These are phyloP conservation scores for Lepus timidus DNA, from an alignment of 2,113 vertebrate species.

Conservation along the genomic window DNA sequence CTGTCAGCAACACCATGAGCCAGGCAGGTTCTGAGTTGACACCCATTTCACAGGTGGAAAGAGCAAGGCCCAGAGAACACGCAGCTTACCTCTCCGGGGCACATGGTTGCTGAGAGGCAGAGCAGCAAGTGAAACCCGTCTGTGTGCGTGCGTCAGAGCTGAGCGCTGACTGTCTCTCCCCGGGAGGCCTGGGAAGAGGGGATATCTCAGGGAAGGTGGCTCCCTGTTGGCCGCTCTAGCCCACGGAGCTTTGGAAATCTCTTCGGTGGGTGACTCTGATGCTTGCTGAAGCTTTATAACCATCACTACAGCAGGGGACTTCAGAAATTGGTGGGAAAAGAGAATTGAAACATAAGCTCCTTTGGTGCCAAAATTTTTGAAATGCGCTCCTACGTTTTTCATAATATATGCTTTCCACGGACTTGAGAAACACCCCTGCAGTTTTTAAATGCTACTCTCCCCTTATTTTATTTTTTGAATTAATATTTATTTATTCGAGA, in stretches of 20 bases:
- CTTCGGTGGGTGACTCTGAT: rapidly evolving
- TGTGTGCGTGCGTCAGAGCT: neutral
- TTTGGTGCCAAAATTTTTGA: neutral
- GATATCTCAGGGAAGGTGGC: no score
- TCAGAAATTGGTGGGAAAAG: no score
- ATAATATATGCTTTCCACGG: no score
- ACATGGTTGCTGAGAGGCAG: neutral
- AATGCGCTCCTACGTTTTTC: no score
- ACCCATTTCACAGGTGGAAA: neutral
- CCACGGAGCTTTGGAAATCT: neutral
- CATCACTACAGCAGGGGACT: no score
- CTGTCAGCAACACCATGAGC: neutral
- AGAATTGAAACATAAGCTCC: neutral
- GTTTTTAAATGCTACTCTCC: no score
- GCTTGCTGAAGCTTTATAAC: neutral
- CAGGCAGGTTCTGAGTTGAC: neutral
- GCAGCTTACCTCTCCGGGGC: neutral
- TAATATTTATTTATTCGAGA: no score
- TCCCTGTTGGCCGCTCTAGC: neutral
- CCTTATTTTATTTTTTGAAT: no score
- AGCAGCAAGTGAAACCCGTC: neutral
- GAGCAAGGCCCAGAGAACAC: rapidly evolving
- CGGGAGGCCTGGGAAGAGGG: neutral
- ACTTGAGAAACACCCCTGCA: no score
- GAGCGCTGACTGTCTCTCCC: rapidly evolving